A percentile compares a stretch with the other conserved stretches of the same genome.
phyloP scores from a whole-genome alignment of 2,113 vertebrate genomes.

The Bolborhynchus lineola region DNA sequence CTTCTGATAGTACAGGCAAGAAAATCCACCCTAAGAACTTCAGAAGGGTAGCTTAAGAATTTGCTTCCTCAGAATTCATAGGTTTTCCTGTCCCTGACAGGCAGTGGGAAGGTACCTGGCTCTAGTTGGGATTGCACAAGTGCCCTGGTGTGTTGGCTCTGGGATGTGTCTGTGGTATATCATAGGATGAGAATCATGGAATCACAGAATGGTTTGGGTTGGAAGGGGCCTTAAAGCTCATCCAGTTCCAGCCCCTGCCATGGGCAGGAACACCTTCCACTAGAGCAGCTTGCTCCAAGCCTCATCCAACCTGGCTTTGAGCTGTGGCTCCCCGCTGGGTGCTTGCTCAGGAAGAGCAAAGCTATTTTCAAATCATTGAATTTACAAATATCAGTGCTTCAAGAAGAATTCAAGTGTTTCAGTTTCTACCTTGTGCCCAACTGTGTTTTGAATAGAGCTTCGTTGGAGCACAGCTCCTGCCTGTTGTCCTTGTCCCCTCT shows the following conservation, averaged over 20 bases:
- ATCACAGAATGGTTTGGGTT: background rate
- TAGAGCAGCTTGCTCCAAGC: background rate
- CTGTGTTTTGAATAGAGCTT: background rate
- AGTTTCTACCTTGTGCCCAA: background rate
- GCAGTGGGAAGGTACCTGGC: background rate
- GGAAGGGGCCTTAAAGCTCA: background rate
- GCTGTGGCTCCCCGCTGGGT: background rate
- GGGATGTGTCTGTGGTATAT: background rate
- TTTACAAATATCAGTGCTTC: background rate
- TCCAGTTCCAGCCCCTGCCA: background rate
- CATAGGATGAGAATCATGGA: background rate
- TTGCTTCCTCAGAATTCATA: background rate
- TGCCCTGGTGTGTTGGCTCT: background rate
- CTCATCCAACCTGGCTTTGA: background rate
- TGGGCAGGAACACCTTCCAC: too few species aligned
- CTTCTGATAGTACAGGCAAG: background rate
- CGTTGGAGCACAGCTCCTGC: background rate
- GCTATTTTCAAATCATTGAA: background rate
- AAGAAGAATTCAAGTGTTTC: background rate
- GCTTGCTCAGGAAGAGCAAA: background rate
- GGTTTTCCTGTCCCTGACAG: background rate
- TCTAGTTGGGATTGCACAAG: background rate
- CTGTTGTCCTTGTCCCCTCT: background rate
- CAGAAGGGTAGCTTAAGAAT: background rate
- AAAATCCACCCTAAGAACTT: background rate